Percentiles rank a stretch among this genome's conserved stretches.
Conservation (phyloP, 2,888 invertebrate genomes). For the Poecilobothrus nobilitatus region DNA sequence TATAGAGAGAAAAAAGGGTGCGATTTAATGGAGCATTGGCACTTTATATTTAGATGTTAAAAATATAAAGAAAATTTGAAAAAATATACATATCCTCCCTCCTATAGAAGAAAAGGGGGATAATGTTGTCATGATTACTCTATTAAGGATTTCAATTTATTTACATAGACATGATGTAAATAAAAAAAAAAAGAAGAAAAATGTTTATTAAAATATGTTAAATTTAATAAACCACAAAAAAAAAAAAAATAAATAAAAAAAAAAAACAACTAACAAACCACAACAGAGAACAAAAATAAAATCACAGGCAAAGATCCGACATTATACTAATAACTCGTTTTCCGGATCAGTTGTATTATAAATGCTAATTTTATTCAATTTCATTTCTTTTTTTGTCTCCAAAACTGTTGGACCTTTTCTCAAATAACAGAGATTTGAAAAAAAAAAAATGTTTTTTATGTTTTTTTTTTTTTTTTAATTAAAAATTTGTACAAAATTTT, state of each 20-base stretch:
- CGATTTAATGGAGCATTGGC: neutral
- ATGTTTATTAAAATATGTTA: neutral
- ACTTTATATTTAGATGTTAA: neutral
- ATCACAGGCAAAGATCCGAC: neutral
- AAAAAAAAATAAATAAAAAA: no score
- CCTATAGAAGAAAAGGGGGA: neutral
- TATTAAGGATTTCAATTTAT: neutral
- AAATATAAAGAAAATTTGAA: no score
- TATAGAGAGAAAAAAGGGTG: neutral
- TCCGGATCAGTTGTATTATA: neutral
- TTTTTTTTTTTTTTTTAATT: neutral
- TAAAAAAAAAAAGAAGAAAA: neutral
- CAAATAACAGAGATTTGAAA: no score
- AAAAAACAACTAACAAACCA: neutral
- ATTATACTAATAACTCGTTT: neutral
- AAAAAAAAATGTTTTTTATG: no score
- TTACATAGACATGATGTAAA: slow-evolving; percentile 1
- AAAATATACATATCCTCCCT: neutral
- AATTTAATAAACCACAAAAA: no score
- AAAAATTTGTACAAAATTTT: neutral
- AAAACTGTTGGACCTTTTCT: no score
- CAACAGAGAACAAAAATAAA: neutral
- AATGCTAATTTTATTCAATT: slow-evolving; percentile 6
- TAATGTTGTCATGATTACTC: neutral
- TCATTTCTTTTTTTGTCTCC: neutral